Evolutionary conservation across 2,113 vertebrate species (phyloP), one percentile per base, ranked within the genome.

Genomic region (Ammodytes dubius): DNA sequence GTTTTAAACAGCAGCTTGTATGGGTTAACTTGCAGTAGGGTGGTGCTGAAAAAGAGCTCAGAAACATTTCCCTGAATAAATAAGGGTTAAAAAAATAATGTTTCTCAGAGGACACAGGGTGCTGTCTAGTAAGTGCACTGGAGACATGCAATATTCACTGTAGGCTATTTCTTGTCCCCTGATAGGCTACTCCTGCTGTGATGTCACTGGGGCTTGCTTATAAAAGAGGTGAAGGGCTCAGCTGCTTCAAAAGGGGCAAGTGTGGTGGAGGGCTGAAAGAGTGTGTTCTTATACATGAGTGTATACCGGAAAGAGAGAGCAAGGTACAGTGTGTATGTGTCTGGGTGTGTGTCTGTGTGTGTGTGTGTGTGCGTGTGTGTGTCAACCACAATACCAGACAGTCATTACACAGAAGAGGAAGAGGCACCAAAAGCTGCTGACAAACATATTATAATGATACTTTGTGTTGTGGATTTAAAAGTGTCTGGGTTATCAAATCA

Each of bases 171-270:
- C 70, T 49, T 10, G 75, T 17, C 15, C 37, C 86, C 81, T 85
- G 86, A 92, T 93, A 57, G 92, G 92, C 85, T 88, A 72, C 81
- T 81, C 19, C 56, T 46, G 64, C 82, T 64, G 69, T 91, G 91
- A 93, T 82, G 91, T 93, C 91, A 92, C 27, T 5, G 8, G 73
- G 76, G 65, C 73, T 68, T 72, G 88, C 50, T 82, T 87, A 88
- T 92, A 93, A 90, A 86, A 75, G 53, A 66, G 81, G 65, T 58
- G 57, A 71, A 59, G 7, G 77, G 39, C 87, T 87, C 81, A 77
- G 88, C 83, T 84, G 90, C 87, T 86, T 74, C 67, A 76, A 87
- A 88, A 87, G 80, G 27, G 61, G 82, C 77, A 82, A 88, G 87
- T 70, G 84, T 76, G 74, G 74, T 47, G 11, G 72, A 81, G 61